phyloP scores from a whole-genome alignment of 1,140 invertebrate species.

The Micrasema longulum region DNA sequence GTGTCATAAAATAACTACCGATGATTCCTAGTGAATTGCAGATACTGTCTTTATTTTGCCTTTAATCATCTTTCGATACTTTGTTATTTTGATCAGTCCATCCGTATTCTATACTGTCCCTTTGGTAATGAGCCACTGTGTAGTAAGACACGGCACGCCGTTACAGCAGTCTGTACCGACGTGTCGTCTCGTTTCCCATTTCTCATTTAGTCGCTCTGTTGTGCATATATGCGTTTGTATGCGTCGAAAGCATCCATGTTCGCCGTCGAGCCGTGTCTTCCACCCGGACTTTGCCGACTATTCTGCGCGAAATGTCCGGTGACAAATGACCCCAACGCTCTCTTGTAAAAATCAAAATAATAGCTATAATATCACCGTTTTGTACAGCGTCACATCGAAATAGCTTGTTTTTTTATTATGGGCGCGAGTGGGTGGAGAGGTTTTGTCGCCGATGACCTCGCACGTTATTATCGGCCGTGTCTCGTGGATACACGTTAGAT shows the following conservation, averaged over 20 bases:
- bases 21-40: no score
- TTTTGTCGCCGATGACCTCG: background rate
- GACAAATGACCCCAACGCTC: no score
- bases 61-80: no score
- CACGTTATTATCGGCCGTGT: constrained; percentile 14
- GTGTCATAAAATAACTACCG: no score
- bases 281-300: background rate
- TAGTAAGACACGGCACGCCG: constrained; percentile 6
- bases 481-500: constrained; percentile 9
- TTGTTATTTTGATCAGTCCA: no score
- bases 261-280: constrained; percentile 1
- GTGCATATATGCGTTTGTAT: constrained; percentile 47
- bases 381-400: no score
- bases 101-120: background rate
- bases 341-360: no score
- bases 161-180: background rate
- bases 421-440: background rate
- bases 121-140: background rate
- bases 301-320: no score
- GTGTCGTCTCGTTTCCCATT: constrained; percentile 17
- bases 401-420: background rate
- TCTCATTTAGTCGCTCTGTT: constrained; percentile 37
- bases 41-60: no score
- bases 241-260: constrained; percentile 34
- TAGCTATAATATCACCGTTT: no score